Percentiles rank a stretch among this genome's conserved stretches.
These are phyloP conservation scores for Phoenoteleia sp. DNA, from an alignment of 2,888 invertebrate genomes.

Conservation along the genomic window DNA sequence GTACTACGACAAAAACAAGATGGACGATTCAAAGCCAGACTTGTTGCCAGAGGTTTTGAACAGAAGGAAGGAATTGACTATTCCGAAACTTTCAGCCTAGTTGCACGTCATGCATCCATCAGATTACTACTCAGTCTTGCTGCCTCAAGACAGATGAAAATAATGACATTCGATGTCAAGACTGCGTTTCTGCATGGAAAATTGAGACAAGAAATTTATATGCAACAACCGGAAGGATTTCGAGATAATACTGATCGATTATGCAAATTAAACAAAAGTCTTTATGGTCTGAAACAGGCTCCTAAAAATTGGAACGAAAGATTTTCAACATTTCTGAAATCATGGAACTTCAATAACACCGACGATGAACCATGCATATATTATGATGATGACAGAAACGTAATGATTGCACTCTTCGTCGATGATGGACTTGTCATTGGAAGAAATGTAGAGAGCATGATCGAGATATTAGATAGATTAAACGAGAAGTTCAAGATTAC, in stretches of 20 bases:
- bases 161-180: slow-evolving; percentile 69
- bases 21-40: slow-evolving; percentile 72
- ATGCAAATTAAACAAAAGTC: too few species aligned
- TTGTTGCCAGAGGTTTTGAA: slow-evolving; percentile 74
- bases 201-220: too few species aligned
- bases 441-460: not conserved
- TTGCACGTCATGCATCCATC: slow-evolving; percentile 74
- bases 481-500: not conserved
- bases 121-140: slow-evolving; percentile 73
- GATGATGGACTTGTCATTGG: slow-evolving; percentile 77
- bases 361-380: slow-evolving; percentile 78
- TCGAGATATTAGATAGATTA: not conserved
- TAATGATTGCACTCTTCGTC: slow-evolving; percentile 73
- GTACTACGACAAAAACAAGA: slow-evolving; percentile 74
- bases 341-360: slow-evolving; percentile 59
- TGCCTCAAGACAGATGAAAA: slow-evolving; percentile 67
- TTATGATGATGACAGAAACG: slow-evolving; percentile 73
- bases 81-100: slow-evolving; percentile 72
- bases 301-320: too few species aligned
- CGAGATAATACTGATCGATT: too few species aligned
- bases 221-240: too few species aligned
- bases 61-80: slow-evolving; percentile 77
- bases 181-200: slow-evolving; percentile 48
- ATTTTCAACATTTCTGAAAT: too few species aligned
- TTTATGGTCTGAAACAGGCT: too few species aligned